Evolutionary conservation across 2,888 invertebrate genomes (phyloP), one percentile per base, ranked within the genome.

Genomic region (Epistrophe grossulariae): DNA sequence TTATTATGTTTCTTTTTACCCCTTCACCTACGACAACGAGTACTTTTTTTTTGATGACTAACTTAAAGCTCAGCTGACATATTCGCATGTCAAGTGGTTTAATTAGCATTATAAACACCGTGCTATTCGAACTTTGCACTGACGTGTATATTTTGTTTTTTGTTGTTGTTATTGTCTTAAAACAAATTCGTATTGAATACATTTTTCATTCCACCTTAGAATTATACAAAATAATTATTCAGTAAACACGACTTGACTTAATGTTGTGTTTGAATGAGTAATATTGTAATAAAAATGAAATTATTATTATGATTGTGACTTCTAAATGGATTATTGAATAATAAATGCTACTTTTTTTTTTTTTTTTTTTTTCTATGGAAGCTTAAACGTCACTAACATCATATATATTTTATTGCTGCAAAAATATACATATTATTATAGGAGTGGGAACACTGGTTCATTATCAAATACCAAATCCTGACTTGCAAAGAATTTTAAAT

Each of bases 11-110:
- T 35, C n/a, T 1, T n/a, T 45, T n/a, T n/a, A n/a, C n/a, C 28
- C 28, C n/a, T 28, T 28, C 6, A 7, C 6, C 35, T 7, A 35
- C 35, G 24, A 24, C 35, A 1, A 24, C 9, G 15, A 43, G 40
- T 57, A 24, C 43, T 15, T 35, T 31, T 28, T 31, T 31, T 35
- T 68, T 48, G 59, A 76, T 55, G 66, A 66, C 66, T 38, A 66
- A 66, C 17, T 66, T 28, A n/a, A 17, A 35, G 48, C 19, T 66
- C 48, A 31, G 24, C n/a, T 62, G 60, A 74, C 50, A 72, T 15
- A 1, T 45, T 79, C 79, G 66, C 72, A 73, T 79, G 79, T 66
- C 79, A 62, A 79, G 45, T 79, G 72, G 73, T 66, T 79, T 73
- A 79, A 79, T 79, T 79, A 79, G 31, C 64, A 28, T n/a, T 66